Evolutionary conservation across 2,888 invertebrate species (phyloP).

Genomic region (Pristionchus mayeri): DNA sequence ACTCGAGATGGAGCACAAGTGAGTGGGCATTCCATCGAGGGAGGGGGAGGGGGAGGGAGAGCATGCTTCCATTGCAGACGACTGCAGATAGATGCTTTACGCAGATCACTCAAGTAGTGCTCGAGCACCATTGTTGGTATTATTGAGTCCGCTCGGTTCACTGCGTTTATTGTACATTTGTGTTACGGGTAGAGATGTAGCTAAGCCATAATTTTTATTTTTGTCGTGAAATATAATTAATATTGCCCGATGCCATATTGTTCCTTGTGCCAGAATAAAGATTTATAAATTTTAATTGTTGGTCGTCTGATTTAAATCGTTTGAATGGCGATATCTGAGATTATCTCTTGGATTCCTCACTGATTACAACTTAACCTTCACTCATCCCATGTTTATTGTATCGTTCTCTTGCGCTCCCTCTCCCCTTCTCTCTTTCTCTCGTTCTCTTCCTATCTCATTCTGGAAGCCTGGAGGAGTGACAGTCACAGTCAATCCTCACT

Average conservation of each 20-base stretch:
- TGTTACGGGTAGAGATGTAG: too few relatives aligned
- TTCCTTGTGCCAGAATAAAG: neutral
- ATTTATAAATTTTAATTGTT: neutral
- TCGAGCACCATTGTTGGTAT: too few relatives aligned
- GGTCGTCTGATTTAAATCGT: neutral
- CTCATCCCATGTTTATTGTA: constrained; percentile 9
- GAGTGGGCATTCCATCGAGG: too few relatives aligned
- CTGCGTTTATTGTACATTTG: neutral
- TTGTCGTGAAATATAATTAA: neutral
- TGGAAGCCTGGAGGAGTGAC: neutral
- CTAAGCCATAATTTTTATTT: too few relatives aligned
- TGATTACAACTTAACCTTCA: neutral
- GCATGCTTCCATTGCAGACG: neutral
- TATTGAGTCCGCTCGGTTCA: neutral
- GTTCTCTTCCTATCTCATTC: neutral
- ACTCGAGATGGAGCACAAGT: constrained; percentile 35
- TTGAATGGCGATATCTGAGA: neutral
- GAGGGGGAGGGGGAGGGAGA: too few relatives aligned
- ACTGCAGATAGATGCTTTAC: neutral
- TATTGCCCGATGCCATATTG: neutral
- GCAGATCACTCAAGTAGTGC: neutral
- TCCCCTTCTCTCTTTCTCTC: constrained; percentile 3
- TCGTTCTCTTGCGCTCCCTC: neutral
- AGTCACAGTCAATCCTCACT: neutral
- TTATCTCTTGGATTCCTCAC: neutral